Evolutionary conservation across 2,797 vertebrate species (phyloP).

Genomic region (Pangasius larnaudii): DNA sequence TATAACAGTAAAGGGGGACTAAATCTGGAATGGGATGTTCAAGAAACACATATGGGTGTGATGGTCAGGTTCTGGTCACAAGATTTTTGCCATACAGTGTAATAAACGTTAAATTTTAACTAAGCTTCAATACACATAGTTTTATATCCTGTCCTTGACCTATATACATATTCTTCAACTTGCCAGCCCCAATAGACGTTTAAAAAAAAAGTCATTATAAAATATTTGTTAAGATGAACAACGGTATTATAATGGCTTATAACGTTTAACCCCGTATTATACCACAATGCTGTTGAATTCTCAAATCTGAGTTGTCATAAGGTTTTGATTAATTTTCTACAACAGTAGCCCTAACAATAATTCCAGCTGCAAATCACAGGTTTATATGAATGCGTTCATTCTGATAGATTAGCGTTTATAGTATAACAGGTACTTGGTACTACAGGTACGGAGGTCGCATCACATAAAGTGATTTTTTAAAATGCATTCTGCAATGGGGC

Average conservation of each 20-base stretch:
- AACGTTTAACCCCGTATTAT: background rate
- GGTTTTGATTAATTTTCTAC: background rate
- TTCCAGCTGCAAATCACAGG: background rate
- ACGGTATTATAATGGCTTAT: background rate
- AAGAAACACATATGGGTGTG: too few relatives aligned
- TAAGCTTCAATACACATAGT: background rate
- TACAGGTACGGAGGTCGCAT: too few relatives aligned
- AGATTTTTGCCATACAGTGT: too few relatives aligned
- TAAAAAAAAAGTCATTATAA: background rate
- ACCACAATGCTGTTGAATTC: background rate
- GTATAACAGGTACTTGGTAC: too few relatives aligned
- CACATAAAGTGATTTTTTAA: too few relatives aligned
- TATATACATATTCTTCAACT: background rate
- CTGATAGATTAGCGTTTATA: too few relatives aligned
- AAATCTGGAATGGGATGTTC: too few relatives aligned
- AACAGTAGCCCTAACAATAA: background rate
- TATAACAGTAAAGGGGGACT: too few relatives aligned
- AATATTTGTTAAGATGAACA: background rate
- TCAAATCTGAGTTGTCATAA: background rate
- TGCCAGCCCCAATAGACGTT: background rate
- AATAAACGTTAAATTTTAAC: background rate
- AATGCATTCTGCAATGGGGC: too few relatives aligned
- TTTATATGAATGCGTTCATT: background rate
- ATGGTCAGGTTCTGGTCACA: background rate
- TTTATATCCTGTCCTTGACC: background rate